Evolutionary conservation across 2,888 invertebrate species (phyloP).

Genomic region (Leucania comma): DNA sequence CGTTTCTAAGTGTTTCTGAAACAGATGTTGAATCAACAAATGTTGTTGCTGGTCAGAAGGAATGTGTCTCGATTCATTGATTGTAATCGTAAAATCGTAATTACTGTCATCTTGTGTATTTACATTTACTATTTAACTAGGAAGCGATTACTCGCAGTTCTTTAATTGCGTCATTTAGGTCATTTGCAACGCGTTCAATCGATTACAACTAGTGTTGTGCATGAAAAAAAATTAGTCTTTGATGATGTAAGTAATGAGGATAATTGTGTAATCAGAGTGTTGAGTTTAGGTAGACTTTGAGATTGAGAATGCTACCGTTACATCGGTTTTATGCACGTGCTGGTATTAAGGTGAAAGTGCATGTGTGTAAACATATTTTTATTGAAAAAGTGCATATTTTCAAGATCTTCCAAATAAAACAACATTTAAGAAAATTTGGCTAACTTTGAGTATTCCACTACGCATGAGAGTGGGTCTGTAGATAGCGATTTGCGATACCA

Average conservation of each 20-base stretch:
- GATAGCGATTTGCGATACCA: not conserved
- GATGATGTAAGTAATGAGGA: constrained; percentile 32
- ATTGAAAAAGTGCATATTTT: too few relatives aligned
- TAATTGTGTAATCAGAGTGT: constrained; percentile 23
- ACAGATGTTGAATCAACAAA: constrained; percentile 21
- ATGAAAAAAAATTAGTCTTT: constrained; percentile 34
- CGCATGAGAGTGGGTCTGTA: not conserved
- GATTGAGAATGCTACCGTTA: not conserved
- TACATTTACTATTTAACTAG: constrained; percentile 8
- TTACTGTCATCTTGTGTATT: constrained; percentile 17
- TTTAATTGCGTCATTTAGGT: constrained; percentile 47
- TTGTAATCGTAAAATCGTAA: constrained; percentile 13
- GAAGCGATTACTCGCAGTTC: constrained; percentile 37
- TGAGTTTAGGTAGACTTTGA: constrained; percentile 9
- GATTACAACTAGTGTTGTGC: constrained; percentile 38
- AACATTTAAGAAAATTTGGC: too few relatives aligned
- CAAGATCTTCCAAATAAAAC: too few relatives aligned
- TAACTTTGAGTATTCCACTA: too few relatives aligned
- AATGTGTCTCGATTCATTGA: constrained; percentile 29
- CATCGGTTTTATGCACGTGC: not conserved
- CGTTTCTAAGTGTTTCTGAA: not conserved
- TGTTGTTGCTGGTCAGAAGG: not conserved
- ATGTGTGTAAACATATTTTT: too few relatives aligned
- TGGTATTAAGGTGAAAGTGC: too few relatives aligned
- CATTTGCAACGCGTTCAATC: constrained; percentile 31